A percentile compares a stretch with the other conserved stretches of the same genome.
Conservation (phyloP, 2,797 vertebrate species). For the Sylvia borin region DNA sequence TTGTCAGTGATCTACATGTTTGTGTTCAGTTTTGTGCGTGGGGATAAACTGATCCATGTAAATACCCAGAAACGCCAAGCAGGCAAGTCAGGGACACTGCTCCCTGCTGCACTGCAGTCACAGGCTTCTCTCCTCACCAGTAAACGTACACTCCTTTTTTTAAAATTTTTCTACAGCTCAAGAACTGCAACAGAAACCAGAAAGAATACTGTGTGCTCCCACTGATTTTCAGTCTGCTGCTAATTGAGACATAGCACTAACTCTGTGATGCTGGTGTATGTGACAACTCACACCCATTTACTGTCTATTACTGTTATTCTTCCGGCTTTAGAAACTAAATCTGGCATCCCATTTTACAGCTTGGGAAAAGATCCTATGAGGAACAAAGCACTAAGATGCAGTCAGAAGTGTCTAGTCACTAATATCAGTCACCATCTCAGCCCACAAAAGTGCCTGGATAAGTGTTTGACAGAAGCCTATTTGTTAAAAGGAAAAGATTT, state of each 20-base stretch:
- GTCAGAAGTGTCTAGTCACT: conserved; percentile 3
- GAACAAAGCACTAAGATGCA: not conserved
- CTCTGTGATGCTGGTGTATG: conserved; percentile 2
- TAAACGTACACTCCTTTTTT: not conserved
- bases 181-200: not conserved
- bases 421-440: not conserved
- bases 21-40: not conserved
- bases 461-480: conserved; percentile 3
- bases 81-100: not conserved
- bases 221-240: conserved; percentile 1
- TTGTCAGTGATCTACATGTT: not conserved
- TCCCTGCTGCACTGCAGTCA: not conserved
- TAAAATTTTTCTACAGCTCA: not conserved
- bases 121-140: not conserved
- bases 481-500: not conserved
- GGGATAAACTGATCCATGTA: not conserved
- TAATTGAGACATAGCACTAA: conserved; percentile 47
- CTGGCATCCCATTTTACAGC: conserved; percentile 34
- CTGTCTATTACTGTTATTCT: conserved; percentile 25
- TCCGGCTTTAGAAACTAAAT: conserved; percentile 20
- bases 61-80: not conserved
- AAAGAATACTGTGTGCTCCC: not conserved
- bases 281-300: conserved; percentile 35
- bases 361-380: conserved; percentile 12
- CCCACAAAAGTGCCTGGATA: not conserved